Base-by-base conservation (phyloP, 2,797 vertebrate genomes). In the Percopsis omiscomaycus region DNA sequence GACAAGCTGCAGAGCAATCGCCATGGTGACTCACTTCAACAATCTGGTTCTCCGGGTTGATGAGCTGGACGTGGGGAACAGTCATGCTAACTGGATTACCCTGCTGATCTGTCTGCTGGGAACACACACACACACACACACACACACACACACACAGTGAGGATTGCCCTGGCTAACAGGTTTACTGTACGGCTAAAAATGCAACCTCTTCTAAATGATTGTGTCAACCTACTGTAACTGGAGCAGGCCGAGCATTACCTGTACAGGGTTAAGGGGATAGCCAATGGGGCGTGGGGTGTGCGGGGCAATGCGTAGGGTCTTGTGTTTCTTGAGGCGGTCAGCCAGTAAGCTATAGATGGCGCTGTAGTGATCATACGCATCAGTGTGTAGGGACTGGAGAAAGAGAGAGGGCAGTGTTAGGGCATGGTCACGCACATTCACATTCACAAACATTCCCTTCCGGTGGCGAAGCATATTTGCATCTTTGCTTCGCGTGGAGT, bases 31-130 rank as follows among this genome's bases (percentile, higher is more conserved):
- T 95, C 79, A 95, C 98, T 96, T 99, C 96, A 62, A 99, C 95
- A 5, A 98, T 98, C 67, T 99, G 97, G 92, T 99, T 99, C 84
- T 99, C 98, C 0, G 98, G 98, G 89, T 98, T 98, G 91, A 98
- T 99, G 74, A 99, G 96, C 90, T 99, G 98, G 70, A 99, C 97
- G 14, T 99, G 98, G 1, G 98, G 98, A 61, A 99, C 97, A 0
- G 92, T 98, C 88, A 99, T 93, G 92, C 91, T 97, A 89, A 98
- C 84, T 2, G 96, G 72, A 69, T 94, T 93, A 79, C 94, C 92
- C 15, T 93, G 89, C 77, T 94, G 92, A 76, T 98, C 96, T 2
- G 94, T 81, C 96, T 97, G 90, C 64, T 85, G 79, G 80, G 71
- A 5, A 71, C 71, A 51, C 55, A 80, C 9, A 71, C 51, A 54